Conservation (phyloP, 2,113 vertebrate genomes). For the Chitala chitala region DNA sequence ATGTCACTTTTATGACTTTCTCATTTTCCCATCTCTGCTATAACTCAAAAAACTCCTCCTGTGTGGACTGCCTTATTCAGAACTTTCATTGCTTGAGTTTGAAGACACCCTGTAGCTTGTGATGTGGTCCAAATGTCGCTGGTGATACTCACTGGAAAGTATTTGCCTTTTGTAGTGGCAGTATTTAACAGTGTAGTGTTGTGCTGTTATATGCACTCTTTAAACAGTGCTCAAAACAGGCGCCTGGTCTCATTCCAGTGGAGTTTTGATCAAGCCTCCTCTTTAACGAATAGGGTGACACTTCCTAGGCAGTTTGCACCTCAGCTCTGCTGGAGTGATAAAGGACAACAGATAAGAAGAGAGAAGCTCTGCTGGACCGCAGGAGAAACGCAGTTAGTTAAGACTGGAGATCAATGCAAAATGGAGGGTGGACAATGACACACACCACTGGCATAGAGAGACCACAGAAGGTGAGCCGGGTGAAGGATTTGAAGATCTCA, state of each 20-base stretch:
- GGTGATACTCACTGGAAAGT: too few species aligned
- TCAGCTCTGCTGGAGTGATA: constrained; percentile 44
- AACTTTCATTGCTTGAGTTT: not conserved
- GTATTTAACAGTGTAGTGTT: too few species aligned
- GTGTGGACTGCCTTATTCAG: constrained; percentile 36
- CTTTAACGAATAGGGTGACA: not conserved
- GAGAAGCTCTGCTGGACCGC: too few species aligned
- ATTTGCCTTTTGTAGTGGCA: too few species aligned
- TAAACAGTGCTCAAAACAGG: too few species aligned
- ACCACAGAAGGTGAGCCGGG: not conserved
- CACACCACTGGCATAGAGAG: not conserved
- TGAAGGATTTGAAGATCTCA: not conserved
- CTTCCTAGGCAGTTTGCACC: constrained; percentile 47
- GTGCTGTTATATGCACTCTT: too few species aligned
- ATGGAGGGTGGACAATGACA: not conserved
- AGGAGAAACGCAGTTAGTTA: too few species aligned
- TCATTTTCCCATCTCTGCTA: constrained; percentile 38
- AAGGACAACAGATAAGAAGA: not conserved
- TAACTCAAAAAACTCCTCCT: constrained; percentile 60
- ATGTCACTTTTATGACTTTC: constrained; percentile 57
- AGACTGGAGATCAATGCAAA: not conserved
- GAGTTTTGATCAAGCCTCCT: not conserved
- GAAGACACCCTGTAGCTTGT: constrained; percentile 28
- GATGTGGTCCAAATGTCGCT: constrained; percentile 43
- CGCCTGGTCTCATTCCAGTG: constrained; percentile 32